Evolutionary conservation across 2,888 invertebrate species (phyloP), one percentile per base, ranked within the genome.

Genomic region (Marasmarcha lunaedactyla): DNA sequence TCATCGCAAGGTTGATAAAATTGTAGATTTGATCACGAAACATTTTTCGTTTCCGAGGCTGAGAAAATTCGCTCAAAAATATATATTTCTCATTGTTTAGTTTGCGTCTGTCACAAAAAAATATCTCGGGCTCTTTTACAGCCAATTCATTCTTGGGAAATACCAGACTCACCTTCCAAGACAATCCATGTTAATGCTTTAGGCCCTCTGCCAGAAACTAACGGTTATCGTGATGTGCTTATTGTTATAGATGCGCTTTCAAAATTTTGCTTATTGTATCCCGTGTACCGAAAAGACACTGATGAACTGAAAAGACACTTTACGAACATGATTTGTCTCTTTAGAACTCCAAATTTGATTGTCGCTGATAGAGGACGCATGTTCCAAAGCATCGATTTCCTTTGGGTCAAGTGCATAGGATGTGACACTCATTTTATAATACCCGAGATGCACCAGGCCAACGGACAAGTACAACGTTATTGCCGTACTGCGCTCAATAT

Each of bases 291-390:
- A 10, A 55, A 56, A 45, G 54, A 56, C 10, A 2, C 45, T 1
- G 11, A 15, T 1, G 54, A 54, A 30, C 15, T 55, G 2, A 51
- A 49, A 36, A 35, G 36, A 0, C 15, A 34, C 1, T 14, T 46
- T 10, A 39, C 26, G 0, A 41, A 42, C 9, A 35, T 38, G 0
- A 42, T 55, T 1, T 50, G 51, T 0, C n/a, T 52, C 1, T 51
- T 52, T 38, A 51, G 51, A 0, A 33, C 40, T 0, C 51, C 50
- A 1, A 46, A 46, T 2, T 27, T 51, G 15, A 38, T 55, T 4
- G 45, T 53, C 1, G 13, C 41, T n/a, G 52, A 55, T 15, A 20
- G 48, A 1, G 51, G 51, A 4, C 42, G 52, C 0, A 52, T 54
- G 52, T 55, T 49, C 33, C 37, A 54, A 37, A 38, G 43, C n/a